Percentiles rank a stretch among this genome's conserved stretches.
These are phyloP conservation scores for Vulpes lagopus DNA, from an alignment of 2,113 vertebrate genomes.

Conservation along the genomic window DNA sequence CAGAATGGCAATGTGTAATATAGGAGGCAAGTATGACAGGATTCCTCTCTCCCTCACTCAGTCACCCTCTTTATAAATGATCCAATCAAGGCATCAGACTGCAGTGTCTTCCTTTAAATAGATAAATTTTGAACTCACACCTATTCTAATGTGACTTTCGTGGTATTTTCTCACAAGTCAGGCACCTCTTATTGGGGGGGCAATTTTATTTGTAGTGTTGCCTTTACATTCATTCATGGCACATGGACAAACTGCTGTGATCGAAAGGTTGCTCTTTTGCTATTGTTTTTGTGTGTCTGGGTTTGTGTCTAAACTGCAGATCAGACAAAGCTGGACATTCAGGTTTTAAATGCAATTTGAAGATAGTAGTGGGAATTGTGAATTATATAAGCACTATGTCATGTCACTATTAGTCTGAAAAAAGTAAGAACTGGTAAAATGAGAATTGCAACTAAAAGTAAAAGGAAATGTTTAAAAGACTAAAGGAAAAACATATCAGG, in stretches of 20 bases:
- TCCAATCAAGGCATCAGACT: constrained; percentile 84
- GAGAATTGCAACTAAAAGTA: not conserved
- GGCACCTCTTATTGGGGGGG: constrained; percentile 57
- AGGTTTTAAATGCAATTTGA: constrained; percentile 34
- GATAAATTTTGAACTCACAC: constrained; percentile 77
- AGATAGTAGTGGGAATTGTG: not conserved
- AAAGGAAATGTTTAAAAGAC: not conserved
- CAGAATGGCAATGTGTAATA: constrained; percentile 84
- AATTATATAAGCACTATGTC: not conserved
- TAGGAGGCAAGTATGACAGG: constrained; percentile 84
- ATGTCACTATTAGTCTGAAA: not conserved
- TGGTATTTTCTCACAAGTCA: constrained; percentile 64
- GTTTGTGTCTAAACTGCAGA: not conserved
- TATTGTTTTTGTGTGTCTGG: not conserved
- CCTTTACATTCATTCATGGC: constrained; percentile 8
- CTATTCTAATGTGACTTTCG: constrained; percentile 43
- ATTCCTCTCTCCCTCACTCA: constrained; percentile 83
- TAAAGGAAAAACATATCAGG: not conserved
- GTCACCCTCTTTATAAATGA: constrained; percentile 87
- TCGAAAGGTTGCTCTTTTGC: constrained; percentile 43
- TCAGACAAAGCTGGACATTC: not conserved
- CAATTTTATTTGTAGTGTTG: constrained; percentile 54
- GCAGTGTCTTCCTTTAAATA: constrained; percentile 79
- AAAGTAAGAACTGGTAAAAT: constrained; percentile 45
- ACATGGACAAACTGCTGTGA: not conserved